Evolutionary conservation across 2,113 vertebrate genomes (phyloP).

Genomic region (Craseonycteris thonglongyai): DNA sequence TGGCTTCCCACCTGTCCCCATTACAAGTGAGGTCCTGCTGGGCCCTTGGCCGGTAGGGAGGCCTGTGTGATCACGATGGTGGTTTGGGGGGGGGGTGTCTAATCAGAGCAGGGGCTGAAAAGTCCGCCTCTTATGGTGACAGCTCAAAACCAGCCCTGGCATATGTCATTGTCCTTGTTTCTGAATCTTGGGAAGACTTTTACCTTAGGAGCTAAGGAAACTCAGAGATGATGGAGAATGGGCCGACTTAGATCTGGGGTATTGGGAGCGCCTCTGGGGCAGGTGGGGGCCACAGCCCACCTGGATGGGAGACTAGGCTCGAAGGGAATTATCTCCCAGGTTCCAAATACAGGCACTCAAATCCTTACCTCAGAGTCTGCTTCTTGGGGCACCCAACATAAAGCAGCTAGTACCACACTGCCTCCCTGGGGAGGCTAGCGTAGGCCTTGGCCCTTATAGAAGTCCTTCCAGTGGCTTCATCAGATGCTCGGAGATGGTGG

Average conservation of each 20-base stretch:
- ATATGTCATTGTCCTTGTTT: neutral
- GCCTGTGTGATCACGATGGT: no score
- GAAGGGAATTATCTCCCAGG: neutral
- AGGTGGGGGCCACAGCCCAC: neutral
- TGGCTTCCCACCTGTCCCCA: neutral
- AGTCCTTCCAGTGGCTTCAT: neutral
- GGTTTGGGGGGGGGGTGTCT: rapidly evolving
- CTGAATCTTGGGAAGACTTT: neutral
- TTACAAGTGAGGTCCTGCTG: neutral
- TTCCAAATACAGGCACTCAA: neutral
- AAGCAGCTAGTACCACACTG: neutral
- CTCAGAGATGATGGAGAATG: neutral
- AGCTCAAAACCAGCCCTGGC: neutral
- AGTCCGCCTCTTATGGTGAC: neutral
- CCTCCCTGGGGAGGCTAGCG: neutral
- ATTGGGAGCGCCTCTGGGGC: neutral
- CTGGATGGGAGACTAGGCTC: neutral
- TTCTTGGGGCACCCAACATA: neutral
- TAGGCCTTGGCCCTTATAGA: neutral
- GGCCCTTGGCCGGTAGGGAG: neutral
- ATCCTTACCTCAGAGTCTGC: neutral
- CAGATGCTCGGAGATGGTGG: neutral
- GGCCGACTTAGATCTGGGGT: neutral
- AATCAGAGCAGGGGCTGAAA: neutral
- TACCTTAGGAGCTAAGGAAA: neutral